Evolutionary conservation across 2,888 invertebrate genomes (phyloP).

Genomic region (Lasioglossum villosulum): DNA sequence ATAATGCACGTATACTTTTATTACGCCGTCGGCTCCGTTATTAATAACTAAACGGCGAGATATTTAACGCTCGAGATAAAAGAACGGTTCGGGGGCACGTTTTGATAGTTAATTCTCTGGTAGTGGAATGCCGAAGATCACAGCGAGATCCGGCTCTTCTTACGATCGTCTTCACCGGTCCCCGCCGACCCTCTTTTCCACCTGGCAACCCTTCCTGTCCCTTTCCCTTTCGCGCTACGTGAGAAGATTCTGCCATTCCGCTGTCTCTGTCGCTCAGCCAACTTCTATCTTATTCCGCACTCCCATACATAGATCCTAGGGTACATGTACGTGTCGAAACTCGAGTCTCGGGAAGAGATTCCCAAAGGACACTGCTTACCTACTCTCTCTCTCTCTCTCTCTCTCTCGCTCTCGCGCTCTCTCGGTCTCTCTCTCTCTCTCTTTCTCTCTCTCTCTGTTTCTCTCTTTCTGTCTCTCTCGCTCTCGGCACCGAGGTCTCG

Average conservation of each 20-base stretch:
- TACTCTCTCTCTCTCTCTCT: slow-evolving; percentile 24
- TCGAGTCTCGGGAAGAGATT: slow-evolving; percentile 29
- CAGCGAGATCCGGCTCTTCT: slow-evolving; percentile 29
- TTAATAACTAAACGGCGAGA: slow-evolving; percentile 65
- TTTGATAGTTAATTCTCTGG: slow-evolving; percentile 67
- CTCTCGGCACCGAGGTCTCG: slow-evolving; percentile 21
- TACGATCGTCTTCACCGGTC: slow-evolving; percentile 42
- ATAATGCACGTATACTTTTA: slow-evolving; percentile 55
- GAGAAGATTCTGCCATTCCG: slow-evolving; percentile 47
- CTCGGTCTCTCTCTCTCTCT: slow-evolving; percentile 25
- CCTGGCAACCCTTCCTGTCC: slow-evolving; percentile 6
- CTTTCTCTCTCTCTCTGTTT: slow-evolving; percentile 19
- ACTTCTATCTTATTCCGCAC: slow-evolving; percentile 6
- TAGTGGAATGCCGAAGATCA: slow-evolving; percentile 57
- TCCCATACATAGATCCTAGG: not conserved
- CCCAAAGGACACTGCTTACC: slow-evolving; percentile 41
- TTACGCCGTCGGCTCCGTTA: slow-evolving; percentile 46
- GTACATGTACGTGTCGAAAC: slow-evolving; percentile 27
- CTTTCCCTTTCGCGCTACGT: slow-evolving; percentile 39
- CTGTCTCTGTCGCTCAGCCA: slow-evolving; percentile 2
- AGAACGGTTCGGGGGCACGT: slow-evolving; percentile 59
- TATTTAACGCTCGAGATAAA: slow-evolving; percentile 63
- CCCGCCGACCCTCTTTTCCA: not conserved
- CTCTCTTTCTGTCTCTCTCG: slow-evolving; percentile 29
- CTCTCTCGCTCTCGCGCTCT: slow-evolving; percentile 19